Base-by-base conservation (phyloP, 2,113 vertebrate genomes). In the Heloderma charlesbogerti region DNA sequence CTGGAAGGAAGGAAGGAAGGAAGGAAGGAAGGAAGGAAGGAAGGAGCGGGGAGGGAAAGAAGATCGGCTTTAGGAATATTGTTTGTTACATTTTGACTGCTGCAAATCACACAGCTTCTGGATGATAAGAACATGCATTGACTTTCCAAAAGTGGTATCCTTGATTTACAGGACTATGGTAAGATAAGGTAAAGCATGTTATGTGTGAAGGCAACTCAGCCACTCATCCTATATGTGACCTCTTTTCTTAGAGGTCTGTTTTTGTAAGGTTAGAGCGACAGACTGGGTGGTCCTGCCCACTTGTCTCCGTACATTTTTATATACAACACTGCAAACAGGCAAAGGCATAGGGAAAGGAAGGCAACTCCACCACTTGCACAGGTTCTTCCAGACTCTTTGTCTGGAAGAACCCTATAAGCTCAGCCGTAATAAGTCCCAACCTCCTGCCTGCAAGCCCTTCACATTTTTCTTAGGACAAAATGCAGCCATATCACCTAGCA, bases 1-100 rank as follows among this genome's bases (percentile, higher is more conserved):
- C 99, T 99, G 95, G 22, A 45, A 2, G 20, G n/a, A 1, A 2
- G 43, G 43, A 60, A 18, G 54, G 8, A 43, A 57, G 57, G 7
- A 67, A 83, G 51, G 34, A 74, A 25, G 48, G 31, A 81, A 29
- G 31, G n/a, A 1, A 2, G 40, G 31, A 86, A 0, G 0, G 45
- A 22, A 10, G 37, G 75, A 25, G 43, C 45, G 31, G 16, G 43
- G 27, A 60, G 34, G 54, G 8, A 43, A 57, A 72, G 7, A 67
- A 83, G 51, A 72, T n/a, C 16, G 0, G 1, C 25, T 7, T 85
- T 79, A 85, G 57, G 15, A 85, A 71, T 10, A 6, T 16, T 12
- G 12, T 54, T 18, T 15, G 12, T 45, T 1, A 48, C 63, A 54
- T 25, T 9, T 29, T 66, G 10, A 63, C 29, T 12, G 54, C 6